Base-by-base conservation (phyloP, 2,888 invertebrate species). In the Drosophila maculinotata region DNA sequence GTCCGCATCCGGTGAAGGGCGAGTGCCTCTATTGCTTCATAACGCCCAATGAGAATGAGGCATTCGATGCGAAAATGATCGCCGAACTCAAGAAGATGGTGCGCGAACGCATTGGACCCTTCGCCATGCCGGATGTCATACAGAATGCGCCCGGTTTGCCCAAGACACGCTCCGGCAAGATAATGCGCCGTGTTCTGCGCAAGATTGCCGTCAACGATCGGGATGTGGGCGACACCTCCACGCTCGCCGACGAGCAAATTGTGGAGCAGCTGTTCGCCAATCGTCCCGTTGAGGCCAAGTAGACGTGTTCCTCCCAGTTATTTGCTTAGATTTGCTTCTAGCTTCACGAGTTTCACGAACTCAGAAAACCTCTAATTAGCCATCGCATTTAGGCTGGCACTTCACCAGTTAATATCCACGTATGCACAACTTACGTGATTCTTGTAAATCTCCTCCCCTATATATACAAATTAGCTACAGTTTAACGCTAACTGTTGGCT, bases 21-120 rank as follows among this genome's bases (percentile, higher is more conserved):
- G 98, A 99, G 92, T 97, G 98, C 81, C 94, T 99, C 1, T 99
- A 99, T 92, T 99, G 99, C 91, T 99, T 99, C 92, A 95, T 99
- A 12, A 98, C 97, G 0, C 94, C 98, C n/a, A 96, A 95, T 84
- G 95, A 97, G 66, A 96, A 94, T 49, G 93, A 93, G 39, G 87
- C 90, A 6, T 97, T 96, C 89, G 94, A 95, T 81, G 93, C 94
- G 25, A 93, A 94, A 74, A 92, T 98, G 10, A 92, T 95, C 3
- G 93, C 93, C 49, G 94, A 95, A 75, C 92, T 97, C 12, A 97
- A 95, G 90, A 94, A 94, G 76, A 92, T 94, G 92, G 98, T 99
- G 0, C 94, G 99, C 42, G 94, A 95, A 77, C 95, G 96, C 85
- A 99, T 99, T 81, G 99, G 99, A 38, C 96, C 99, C 0, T 98